Base-by-base conservation (phyloP, 1,140 invertebrate genomes). In the Cyrtorhinus lividipennis region DNA sequence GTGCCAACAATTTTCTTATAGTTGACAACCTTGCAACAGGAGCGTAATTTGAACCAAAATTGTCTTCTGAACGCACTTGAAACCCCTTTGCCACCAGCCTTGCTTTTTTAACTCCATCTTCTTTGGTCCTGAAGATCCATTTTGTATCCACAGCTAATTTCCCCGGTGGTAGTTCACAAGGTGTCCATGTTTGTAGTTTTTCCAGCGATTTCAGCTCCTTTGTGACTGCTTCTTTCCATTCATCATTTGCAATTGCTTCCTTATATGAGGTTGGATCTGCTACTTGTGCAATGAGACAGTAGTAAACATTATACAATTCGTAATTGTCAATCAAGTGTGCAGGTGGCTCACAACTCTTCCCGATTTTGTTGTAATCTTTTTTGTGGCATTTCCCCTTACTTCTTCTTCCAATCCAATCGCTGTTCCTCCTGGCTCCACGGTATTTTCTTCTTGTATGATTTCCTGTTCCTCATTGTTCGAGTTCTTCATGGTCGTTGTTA, bases 51-150 rank as follows among this genome's bases (percentile, higher is more conserved):
- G 70, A 69, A 23, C 44, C 23, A 26, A 20, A 62, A n/a, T 38
- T 25, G 20, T 64, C 24, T 13, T 61, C 58, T 26, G 44, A 3
- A 12, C 45, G 30, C 30, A 61, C 26, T 61, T 68, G 63, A 64
- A 66, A 69, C n/a, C 67, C 65, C 67, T 64, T 69, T 60, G 64
- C 68, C 26, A 71, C 66, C 24, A 70, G 23, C 48, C 68, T 60
- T 15, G 67, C 68, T 62, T 71, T 68, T 46, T 66, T 70, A 15
- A 61, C 61, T 23, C 64, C 68, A 64, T 69, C 59, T n/a, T 62
- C 46, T 67, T 69, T 68, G n/a, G 56, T 68, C 62, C 38, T 65
- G 44, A 69, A 70, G 18, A 70, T 61, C 67, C 68, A 71, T 67
- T 45, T 64, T 15, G 53, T 30, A 22, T 25, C 56, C 10, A 66